These are phyloP conservation scores for Antechinus flavipes DNA, from an alignment of 2,113 vertebrate species.

Conservation along the genomic window DNA sequence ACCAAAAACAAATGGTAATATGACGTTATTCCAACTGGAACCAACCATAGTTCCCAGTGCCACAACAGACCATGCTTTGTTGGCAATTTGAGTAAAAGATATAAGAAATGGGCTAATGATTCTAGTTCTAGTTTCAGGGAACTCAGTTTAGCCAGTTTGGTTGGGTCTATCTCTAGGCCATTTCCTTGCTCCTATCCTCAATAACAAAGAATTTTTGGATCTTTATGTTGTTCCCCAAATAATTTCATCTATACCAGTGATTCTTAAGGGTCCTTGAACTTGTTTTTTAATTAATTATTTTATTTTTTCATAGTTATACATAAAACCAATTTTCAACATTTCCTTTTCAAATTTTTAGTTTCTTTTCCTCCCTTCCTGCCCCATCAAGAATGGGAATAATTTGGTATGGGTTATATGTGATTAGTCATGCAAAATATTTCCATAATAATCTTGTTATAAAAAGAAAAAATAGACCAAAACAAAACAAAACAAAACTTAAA, in stretches of 20 bases:
- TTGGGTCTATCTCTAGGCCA: neutral
- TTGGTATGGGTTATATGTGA: no score
- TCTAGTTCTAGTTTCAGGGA: neutral
- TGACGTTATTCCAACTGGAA: constrained; percentile 2
- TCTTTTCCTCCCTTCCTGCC: no score
- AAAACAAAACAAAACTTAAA: no score
- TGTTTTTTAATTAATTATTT: neutral
- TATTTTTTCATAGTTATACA: no score
- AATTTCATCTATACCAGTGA: neutral
- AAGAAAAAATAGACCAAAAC: no score
- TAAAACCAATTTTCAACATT: no score
- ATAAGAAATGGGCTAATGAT: neutral
- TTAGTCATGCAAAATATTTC: no score
- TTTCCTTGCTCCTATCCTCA: neutral
- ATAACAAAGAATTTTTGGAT: neutral
- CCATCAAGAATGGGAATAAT: no score
- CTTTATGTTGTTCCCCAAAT: constrained; percentile 26
- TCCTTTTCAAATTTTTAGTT: no score
- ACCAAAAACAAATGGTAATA: neutral
- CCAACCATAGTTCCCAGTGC: neutral
- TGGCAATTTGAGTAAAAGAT: constrained; percentile 13
- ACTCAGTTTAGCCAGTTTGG: neutral
- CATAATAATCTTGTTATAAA: no score
- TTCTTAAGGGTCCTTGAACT: neutral
- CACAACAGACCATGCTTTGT: neutral